Base-by-base conservation (phyloP, 2,888 invertebrate species). In the Lasioglossum calceatum region DNA sequence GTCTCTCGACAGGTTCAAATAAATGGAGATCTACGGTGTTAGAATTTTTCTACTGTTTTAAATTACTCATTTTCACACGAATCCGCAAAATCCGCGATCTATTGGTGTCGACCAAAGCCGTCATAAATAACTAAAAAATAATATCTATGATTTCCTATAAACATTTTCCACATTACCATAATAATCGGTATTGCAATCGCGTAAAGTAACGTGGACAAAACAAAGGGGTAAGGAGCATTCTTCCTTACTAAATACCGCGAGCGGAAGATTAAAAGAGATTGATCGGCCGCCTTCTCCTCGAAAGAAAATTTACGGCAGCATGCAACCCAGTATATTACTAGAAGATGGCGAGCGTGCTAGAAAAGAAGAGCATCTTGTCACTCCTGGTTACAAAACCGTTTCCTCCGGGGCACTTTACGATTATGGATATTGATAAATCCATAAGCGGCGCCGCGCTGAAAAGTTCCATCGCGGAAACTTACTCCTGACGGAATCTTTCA, bases 351-450 rank as follows among this genome's bases (percentile, higher is more conserved):
- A 27, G 61, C 32, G 64, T 32, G 5, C 32, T 32, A 64, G 16
- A 7, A 64, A 32, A 32, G 27, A 32, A 16, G 64, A 64, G 64
- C 64, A 32, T 64, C 32, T 32, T 64, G 64, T 64, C 64, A 32
- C 64, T 64, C 16, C 64, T 32, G 32, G 64, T 64, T 64, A 32
- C 47, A 74, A 74, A 39, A 47, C n/a, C 50, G n/a, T 39, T 39
- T 58, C 50, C 19, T 39, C 32, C 7, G 14, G 5, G 16, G 64
- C 32, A 64, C 32, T 64, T 64, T 64, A 64, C 64, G 64, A 64
- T 64, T 64, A 64, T 64, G 64, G 64, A 64, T 64, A 64, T 64
- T 64, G 32, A 64, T 64, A 64, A 64, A 64, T 64, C 64, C 32
- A 64, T 64, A 32, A 64, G 64, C 32, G 64, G 32, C 1, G 32